These are phyloP conservation scores for Antrozous pallidus DNA, from an alignment of 2,797 vertebrate genomes.

Conservation along the genomic window DNA sequence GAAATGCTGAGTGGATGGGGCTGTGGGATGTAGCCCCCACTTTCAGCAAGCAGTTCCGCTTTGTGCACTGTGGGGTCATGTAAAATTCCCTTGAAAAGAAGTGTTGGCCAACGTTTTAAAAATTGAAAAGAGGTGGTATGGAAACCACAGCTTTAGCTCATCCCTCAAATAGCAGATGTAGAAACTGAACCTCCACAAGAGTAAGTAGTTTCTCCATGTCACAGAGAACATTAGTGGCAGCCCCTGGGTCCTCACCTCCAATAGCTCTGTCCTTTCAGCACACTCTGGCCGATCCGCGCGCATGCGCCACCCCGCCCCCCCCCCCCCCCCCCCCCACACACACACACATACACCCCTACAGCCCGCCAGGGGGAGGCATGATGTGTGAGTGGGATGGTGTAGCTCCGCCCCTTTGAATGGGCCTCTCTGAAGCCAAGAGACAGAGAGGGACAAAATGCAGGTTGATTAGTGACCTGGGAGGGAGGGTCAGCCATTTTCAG, in stretches of 20 bases:
- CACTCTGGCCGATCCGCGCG: not conserved
- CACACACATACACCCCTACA: too few species aligned
- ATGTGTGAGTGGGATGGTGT: not conserved
- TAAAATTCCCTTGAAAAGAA: not conserved
- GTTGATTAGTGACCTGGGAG: not conserved
- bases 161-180: not conserved
- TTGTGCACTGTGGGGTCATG: not conserved
- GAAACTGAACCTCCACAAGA: not conserved
- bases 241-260: not conserved
- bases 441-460: not conserved
- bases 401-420: not conserved
- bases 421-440: not conserved
- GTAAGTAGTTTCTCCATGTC: not conserved
- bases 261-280: not conserved
- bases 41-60: not conserved
- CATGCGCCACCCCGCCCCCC: not conserved
- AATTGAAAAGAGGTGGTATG: not conserved
- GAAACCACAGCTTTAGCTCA: not conserved
- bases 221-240: not conserved
- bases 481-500: not conserved
- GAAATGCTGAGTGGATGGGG: not conserved
- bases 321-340: not conserved
- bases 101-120: not conserved
- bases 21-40: too few species aligned
- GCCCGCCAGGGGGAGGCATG: not conserved